Percentiles rank a stretch among this genome's conserved stretches.
phyloP scores from a whole-genome alignment of 1,140 invertebrate genomes.

The Cryptotermes secundus region DNA sequence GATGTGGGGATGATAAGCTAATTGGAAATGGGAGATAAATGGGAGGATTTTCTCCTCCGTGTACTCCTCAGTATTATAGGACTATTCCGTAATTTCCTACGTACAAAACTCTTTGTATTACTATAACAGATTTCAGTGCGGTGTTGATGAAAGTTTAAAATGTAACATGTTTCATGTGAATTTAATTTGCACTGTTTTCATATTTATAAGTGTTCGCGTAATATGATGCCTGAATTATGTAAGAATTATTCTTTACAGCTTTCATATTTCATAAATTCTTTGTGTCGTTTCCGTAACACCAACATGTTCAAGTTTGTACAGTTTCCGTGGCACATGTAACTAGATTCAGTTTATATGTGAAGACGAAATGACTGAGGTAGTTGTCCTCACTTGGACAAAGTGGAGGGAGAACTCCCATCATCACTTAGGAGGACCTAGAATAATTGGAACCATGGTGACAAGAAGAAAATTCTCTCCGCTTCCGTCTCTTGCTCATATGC shows the following conservation, averaged over 20 bases:
- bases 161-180: neutral
- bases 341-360: neutral
- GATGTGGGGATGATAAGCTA: neutral
- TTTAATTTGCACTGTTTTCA: neutral
- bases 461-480: no score
- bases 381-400: no score
- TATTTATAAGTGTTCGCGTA: neutral
- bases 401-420: no score
- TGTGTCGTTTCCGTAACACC: neutral
- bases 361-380: neutral
- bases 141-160: neutral
- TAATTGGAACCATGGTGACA: no score
- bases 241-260: neutral
- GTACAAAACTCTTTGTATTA: neutral
- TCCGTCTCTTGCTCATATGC: no score
- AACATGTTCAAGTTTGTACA: no score
- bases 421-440: no score
- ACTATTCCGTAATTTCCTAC: neutral
- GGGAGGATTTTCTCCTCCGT: neutral
- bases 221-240: neutral
- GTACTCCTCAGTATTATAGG: neutral
- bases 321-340: neutral
- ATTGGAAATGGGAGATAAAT: neutral
- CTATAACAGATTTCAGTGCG: neutral
- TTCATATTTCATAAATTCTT: neutral